phyloP scores from a whole-genome alignment of 2,113 vertebrate genomes.

The Micronisus gabar region DNA sequence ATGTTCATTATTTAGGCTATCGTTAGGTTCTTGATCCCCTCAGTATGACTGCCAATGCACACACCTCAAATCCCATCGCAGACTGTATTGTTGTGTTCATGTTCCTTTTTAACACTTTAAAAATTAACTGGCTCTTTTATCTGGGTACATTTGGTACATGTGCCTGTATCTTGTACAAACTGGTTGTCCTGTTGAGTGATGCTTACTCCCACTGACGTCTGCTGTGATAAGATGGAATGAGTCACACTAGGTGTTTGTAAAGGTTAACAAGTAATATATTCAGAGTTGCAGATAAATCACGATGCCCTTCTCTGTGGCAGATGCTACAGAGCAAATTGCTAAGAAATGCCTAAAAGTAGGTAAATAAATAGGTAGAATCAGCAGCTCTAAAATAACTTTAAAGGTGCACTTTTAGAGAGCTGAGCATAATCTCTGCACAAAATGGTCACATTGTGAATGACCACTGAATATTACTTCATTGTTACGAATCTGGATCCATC shows the following conservation, averaged over 20 bases:
- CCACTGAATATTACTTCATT: background rate
- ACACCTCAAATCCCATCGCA: background rate
- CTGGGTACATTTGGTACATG: conserved; percentile 8
- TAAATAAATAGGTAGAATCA: conserved; percentile 33
- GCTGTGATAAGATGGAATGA: conserved; percentile 63
- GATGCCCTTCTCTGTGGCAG: conserved; percentile 32
- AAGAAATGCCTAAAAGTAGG: conserved; percentile 37
- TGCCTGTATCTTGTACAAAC: conserved; percentile 4
- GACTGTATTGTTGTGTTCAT: background rate
- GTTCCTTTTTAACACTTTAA: background rate
- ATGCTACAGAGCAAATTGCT: conserved; percentile 25
- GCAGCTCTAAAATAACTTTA: conserved; percentile 1
- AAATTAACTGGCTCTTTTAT: conserved; percentile 19
- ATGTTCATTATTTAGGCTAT: background rate
- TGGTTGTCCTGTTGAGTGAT: conserved; percentile 50
- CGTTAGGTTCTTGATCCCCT: background rate
- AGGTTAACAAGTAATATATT: conserved; percentile 66
- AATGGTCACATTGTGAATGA: background rate
- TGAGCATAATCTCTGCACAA: background rate
- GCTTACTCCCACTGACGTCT: conserved; percentile 57
- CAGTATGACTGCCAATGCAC: background rate
- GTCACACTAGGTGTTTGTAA: conserved; percentile 63
- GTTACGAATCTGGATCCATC: background rate
- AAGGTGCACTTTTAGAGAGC: background rate
- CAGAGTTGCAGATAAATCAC: conserved; percentile 49